Evolutionary conservation across 2,888 invertebrate species (phyloP).

Genomic region (Actias luna): DNA sequence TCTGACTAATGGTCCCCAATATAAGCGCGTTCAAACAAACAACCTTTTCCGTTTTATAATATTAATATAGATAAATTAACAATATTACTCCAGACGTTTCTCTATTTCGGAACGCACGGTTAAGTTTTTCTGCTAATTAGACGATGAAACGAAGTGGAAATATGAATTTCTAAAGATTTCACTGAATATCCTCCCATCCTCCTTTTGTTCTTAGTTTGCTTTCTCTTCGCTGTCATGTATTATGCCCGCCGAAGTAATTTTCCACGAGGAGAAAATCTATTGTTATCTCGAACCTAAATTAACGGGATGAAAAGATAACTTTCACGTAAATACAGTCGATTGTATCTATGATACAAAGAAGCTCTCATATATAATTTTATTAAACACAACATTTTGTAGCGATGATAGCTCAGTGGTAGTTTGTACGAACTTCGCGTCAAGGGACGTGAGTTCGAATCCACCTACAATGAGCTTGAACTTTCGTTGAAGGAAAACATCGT

Average conservation of each 20-base stretch:
- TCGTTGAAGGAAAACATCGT: too few relatives aligned
- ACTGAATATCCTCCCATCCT: conserved; percentile 16
- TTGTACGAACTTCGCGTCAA: too few relatives aligned
- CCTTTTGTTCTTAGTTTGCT: conserved; percentile 21
- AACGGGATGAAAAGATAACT: conserved; percentile 12
- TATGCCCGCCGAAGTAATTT: conserved; percentile 14
- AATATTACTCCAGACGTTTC: too few relatives aligned
- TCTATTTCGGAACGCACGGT: too few relatives aligned
- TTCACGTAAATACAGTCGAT: conserved; percentile 6
- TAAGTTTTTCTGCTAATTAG: conserved; percentile 36
- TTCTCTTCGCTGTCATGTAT: conserved; percentile 10
- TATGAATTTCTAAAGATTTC: conserved; percentile 31
- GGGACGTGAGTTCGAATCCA: too few relatives aligned
- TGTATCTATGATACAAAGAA: conserved; percentile 3
- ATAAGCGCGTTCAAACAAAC: too few relatives aligned
- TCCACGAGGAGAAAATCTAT: conserved; percentile 18
- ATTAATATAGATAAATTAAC: too few relatives aligned
- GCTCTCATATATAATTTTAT: background rate
- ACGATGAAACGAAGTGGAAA: conserved; percentile 35
- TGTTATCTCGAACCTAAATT: conserved; percentile 17
- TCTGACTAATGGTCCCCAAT: too few relatives aligned
- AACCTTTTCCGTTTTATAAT: too few relatives aligned
- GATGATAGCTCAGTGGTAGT: too few relatives aligned
- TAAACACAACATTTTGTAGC: background rate
- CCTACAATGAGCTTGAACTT: too few relatives aligned